These are phyloP conservation scores for Arbacia lixula DNA, from an alignment of 53 echinoderm and acorn worm species.

Conservation along the genomic window DNA sequence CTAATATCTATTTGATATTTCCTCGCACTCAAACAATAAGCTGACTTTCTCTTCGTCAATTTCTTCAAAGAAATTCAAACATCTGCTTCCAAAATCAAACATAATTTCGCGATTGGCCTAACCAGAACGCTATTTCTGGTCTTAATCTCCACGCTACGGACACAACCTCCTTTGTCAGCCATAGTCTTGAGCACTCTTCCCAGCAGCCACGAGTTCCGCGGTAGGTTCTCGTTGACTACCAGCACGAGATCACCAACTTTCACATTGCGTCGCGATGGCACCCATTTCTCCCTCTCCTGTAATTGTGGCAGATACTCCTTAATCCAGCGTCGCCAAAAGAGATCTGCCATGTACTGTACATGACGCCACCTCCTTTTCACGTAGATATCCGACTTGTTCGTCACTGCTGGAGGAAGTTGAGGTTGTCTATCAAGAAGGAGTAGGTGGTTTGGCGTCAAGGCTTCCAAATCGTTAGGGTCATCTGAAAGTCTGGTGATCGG, in stretches of 20 bases:
- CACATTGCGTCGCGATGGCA: conserved; percentile 36
- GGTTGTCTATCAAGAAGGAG: no score
- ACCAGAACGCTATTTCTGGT: conserved; percentile 32
- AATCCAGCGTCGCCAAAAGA: no score
- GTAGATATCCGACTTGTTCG: no score
- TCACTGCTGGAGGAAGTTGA: no score
- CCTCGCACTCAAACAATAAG: background rate
- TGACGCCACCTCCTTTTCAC: no score
- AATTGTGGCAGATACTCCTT: no score
- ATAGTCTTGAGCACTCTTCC: conserved; percentile 38
- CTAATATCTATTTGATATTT: background rate
- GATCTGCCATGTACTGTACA: no score
- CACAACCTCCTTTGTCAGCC: conserved; percentile 54
- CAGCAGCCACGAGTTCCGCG: conserved; percentile 54
- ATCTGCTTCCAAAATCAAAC: conserved; percentile 56
- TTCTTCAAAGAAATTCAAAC: conserved; percentile 8
- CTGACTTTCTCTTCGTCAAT: background rate
- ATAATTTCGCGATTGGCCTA: conserved; percentile 58
- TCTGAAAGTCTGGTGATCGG: no score
- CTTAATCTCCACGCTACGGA: conserved; percentile 62
- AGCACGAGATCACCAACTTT: conserved; percentile 64
- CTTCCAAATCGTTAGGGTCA: no score
- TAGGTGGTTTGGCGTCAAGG: no score
- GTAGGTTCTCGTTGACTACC: conserved; percentile 51
- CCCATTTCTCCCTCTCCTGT: conserved; percentile 71